Conservation (phyloP, 2,113 vertebrate genomes). For the Bubalus kerabau region DNA sequence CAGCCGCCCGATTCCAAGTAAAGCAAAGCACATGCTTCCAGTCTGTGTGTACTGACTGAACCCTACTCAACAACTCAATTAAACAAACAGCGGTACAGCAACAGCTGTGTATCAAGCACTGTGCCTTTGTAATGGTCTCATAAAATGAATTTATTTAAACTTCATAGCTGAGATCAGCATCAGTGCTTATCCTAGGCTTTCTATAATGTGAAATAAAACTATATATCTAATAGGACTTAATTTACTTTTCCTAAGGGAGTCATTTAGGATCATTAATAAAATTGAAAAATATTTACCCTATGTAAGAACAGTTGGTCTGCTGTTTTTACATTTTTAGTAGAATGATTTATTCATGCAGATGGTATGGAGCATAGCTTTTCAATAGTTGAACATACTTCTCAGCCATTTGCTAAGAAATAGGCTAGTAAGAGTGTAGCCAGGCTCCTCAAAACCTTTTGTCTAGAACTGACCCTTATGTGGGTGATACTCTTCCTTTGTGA, state of each 20-base stretch:
- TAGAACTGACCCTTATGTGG: not conserved
- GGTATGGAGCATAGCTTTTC: not conserved
- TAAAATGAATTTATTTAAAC: slow-evolving; percentile 5
- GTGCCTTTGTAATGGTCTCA: not conserved
- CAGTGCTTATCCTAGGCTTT: not conserved
- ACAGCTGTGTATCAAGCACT: not conserved
- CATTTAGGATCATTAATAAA: not conserved
- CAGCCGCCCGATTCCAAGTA: not conserved
- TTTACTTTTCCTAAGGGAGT: not conserved
- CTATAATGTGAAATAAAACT: not conserved
- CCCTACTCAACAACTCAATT: not conserved
- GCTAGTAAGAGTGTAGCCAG: not conserved
- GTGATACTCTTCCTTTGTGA: not conserved
- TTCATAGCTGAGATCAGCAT: not conserved
- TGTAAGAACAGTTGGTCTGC: not conserved
- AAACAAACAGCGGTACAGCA: not conserved
- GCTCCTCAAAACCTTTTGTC: not conserved
- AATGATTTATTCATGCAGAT: not conserved
- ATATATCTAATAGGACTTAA: not conserved
- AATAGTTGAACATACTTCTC: not conserved
- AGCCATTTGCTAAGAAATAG: not conserved
- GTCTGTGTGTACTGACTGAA: not conserved
- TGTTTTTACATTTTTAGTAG: not conserved
- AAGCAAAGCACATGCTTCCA: not conserved
- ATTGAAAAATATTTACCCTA: not conserved